phyloP scores from a whole-genome alignment of 2,113 vertebrate genomes.

The Anoplopoma fimbria region DNA sequence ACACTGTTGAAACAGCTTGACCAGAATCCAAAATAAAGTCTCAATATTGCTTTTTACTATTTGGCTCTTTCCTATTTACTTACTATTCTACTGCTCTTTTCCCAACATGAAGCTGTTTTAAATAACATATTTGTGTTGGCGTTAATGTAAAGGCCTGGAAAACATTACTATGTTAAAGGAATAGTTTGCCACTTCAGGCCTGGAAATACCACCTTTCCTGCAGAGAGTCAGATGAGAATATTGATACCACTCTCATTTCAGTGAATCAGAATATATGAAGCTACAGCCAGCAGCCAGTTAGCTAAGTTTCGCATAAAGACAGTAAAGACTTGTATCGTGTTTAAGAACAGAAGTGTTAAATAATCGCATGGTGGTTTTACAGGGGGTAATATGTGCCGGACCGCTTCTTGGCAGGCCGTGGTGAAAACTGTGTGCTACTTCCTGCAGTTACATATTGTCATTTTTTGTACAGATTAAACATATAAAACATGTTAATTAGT shows the following conservation, averaged over 20 bases:
- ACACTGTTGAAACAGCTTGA: background rate
- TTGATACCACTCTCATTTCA: background rate
- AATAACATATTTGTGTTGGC: background rate
- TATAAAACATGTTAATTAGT: background rate
- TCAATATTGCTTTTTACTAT: background rate
- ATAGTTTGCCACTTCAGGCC: background rate
- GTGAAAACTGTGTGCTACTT: background rate
- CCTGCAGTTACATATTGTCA: background rate
- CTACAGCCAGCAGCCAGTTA: background rate
- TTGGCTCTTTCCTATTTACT: background rate
- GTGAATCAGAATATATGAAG: background rate
- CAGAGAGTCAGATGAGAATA: background rate
- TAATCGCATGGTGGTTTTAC: too few species aligned
- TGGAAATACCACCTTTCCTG: background rate
- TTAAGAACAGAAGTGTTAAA: too few species aligned
- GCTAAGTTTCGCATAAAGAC: background rate
- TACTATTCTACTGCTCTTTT: background rate
- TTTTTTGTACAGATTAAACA: background rate
- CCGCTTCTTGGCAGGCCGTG: background rate
- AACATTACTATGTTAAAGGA: background rate
- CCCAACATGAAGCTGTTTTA: background rate
- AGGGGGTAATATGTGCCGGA: background rate
- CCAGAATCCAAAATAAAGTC: background rate
- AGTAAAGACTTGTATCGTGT: too few species aligned
- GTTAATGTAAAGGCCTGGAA: background rate